Base-by-base conservation (phyloP, 1,140 invertebrate species). In the Eriosoma lanigerum region DNA sequence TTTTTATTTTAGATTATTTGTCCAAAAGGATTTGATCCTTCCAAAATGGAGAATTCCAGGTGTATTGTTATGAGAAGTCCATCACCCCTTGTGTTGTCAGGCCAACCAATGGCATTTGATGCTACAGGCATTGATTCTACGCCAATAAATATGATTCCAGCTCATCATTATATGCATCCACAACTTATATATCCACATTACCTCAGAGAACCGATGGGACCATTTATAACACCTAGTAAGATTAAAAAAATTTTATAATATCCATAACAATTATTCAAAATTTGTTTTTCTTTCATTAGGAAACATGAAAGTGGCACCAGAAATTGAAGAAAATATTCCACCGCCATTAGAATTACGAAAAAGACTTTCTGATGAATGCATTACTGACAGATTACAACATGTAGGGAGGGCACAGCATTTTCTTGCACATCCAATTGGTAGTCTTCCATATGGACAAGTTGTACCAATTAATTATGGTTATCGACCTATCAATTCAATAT, bases 131-230 rank as follows among this genome's bases (percentile, higher is more conserved):
- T 78, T 54, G 50, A 62, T 66, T 29, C 62, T 15, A 13, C 52
- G 9, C 21, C 80, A 15, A 24, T 73, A 52, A 70, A 48, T 60
- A 78, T 78, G 56, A 56, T 78, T 62, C 54, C 75, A 48, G 21
- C 56, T 32, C 52, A 84, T 60, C 85, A 85, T 82, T 85, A 84
- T 60, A 81, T 86, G 19, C 84, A 85, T 83, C 88, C 89, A 8
- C 89, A 90, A 82, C 88, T 90, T 68, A 85, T 90, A 19, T 91
- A 93, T 83, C 85, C 93, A 83, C 91, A 93, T 85, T 93, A 91
- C 83, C 87, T 93, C 62, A 89, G 92, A 21, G 89, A 90, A 29
- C 87, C 88, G 24, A 88, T 10, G 88, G 15, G 83, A 46, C 87
- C 87, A 70, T 87, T 87, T 68, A 85, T 87, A 26, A 84, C 83